Evolutionary conservation across 2,797 vertebrate genomes (phyloP), one percentile per base, ranked within the genome.

Genomic region (Pseudochirops cupreus): DNA sequence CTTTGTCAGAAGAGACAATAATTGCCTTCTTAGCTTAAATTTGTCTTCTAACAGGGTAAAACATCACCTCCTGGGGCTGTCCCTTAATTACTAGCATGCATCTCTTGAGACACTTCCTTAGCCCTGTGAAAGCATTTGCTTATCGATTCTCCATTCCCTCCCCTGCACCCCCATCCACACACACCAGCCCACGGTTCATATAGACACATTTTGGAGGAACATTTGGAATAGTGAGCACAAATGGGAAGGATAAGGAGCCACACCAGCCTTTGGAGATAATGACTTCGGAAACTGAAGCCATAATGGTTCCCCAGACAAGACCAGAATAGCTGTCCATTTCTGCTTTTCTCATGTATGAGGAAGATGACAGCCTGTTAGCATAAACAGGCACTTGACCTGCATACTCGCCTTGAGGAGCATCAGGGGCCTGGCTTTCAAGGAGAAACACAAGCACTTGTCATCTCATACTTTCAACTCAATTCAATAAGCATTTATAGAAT

Each of bases 201-300:
- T 1, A n/a, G 50, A 28, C 74, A 93, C 56, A 18, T 92, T 96
- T 90, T 56, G 9, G 21, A 87, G 39, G 39, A 87, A 26, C 39
- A 87, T 92, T 67, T 67, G 94, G 92, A 93, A 74, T 50, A 14
- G 5, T 54, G 91, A 96, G 93, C 57, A 62, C 94, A 97, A 94
- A 96, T n/a, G n/a, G 89, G 46, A 93, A 94, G 39, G 28, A 98
- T 90, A 93, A 1, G 55, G 94, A 96, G n/a, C 89, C 18, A 67
- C 58, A 0, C 92, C 95, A 96, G 97, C 97, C 93, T 98, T 97
- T 97, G 95, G 94, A 98, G 94, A 97, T 96, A 97, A 98, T 98
- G 97, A 97, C 4, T 56, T 21, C 74, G 94, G 56, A 96, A 97
- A 97, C 94, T 95, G 95, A 92, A 90, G 93, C 96, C 97, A 94